These are phyloP conservation scores for Halcyon malimbica DNA, from an alignment of 2,113 vertebrate genomes.

Conservation along the genomic window DNA sequence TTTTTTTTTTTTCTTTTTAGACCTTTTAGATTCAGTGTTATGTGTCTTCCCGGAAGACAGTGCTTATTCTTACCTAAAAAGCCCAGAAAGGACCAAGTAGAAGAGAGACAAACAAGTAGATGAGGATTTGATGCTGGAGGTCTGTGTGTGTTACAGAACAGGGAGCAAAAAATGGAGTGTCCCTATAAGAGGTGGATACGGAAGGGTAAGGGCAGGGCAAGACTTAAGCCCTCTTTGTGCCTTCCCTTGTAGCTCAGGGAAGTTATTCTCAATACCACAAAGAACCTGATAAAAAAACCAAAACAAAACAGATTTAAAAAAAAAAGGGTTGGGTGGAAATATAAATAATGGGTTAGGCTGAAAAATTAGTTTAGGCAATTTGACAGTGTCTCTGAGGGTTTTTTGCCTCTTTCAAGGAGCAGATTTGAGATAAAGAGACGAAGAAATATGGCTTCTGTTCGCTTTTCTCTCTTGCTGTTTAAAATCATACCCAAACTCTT, in stretches of 20 bases:
- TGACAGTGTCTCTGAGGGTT: not conserved
- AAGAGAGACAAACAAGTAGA: not conserved
- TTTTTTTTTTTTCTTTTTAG: not conserved
- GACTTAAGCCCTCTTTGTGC: not conserved
- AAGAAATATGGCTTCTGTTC: constrained; percentile 19
- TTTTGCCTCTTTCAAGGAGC: constrained; percentile 31
- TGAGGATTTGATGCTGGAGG: not conserved
- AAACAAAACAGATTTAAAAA: no score
- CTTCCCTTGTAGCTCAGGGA: not conserved
- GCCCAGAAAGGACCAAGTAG: not conserved
- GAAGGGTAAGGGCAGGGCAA: not conserved
- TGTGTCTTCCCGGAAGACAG: not conserved
- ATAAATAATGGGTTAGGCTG: constrained; percentile 29
- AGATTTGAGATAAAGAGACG: constrained; percentile 12
- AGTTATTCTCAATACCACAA: not conserved
- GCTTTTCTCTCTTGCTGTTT: constrained; percentile 1
- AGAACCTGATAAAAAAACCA: not conserved
- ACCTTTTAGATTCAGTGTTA: not conserved
- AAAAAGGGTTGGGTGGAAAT: not conserved
- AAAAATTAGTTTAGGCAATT: constrained; percentile 28
- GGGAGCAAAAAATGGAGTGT: not conserved
- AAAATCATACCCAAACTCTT: constrained; percentile 1
- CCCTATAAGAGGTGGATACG: not conserved
- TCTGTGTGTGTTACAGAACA: not conserved
- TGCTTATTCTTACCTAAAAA: not conserved